These are phyloP conservation scores for Spinibarbus caldwelli DNA, from an alignment of 2,797 vertebrate species.

Conservation along the genomic window DNA sequence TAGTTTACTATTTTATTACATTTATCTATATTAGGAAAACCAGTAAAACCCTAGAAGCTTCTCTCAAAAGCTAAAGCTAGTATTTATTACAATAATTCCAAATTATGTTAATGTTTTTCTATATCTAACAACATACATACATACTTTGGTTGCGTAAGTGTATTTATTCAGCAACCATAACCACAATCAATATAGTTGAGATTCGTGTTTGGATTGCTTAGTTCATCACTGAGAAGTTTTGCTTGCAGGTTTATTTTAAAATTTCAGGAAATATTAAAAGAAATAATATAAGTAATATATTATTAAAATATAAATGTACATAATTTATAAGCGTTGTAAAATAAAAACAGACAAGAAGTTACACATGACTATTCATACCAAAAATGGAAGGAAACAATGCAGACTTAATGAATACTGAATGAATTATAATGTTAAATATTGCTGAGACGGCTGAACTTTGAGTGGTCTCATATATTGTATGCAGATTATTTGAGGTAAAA, in stretches of 20 bases:
- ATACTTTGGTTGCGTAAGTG: neutral
- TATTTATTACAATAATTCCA: neutral
- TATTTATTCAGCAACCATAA: neutral
- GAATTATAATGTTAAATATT: neutral
- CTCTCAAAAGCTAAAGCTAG: neutral
- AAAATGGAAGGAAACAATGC: neutral
- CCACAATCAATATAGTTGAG: neutral
- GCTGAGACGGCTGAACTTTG: neutral
- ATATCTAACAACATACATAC: neutral
- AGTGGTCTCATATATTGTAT: neutral
- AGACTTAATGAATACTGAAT: neutral
- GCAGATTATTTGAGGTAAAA: neutral
- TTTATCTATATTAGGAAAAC: neutral
- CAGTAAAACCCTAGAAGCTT: neutral
- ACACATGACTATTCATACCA: no score
- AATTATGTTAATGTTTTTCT: neutral
- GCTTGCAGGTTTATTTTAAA: neutral
- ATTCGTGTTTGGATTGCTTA: neutral
- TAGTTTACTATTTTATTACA: neutral
- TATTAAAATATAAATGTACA: neutral
- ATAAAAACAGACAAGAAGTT: neutral
- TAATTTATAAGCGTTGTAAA: neutral
- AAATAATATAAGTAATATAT: neutral
- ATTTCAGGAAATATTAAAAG: neutral
- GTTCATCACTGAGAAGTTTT: neutral